Evolutionary conservation across 2,113 vertebrate species (phyloP).

Genomic region (Cyanoramphus novaezelandiae): DNA sequence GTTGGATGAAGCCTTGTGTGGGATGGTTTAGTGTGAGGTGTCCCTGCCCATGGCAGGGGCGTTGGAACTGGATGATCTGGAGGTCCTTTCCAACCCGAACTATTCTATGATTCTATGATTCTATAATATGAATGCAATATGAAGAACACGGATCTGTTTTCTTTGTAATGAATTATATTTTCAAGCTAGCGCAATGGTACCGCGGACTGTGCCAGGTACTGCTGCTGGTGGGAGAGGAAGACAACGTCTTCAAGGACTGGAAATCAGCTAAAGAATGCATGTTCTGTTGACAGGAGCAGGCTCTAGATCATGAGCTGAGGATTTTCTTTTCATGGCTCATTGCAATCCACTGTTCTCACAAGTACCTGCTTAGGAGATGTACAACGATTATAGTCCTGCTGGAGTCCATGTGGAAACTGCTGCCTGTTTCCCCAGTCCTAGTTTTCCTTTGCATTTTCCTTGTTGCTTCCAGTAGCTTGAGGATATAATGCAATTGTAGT

Average conservation of each 20-base stretch:
- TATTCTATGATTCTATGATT: too few relatives aligned
- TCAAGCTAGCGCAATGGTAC: background rate
- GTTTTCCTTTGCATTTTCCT: background rate
- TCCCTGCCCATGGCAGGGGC: too few relatives aligned
- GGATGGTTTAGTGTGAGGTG: too few relatives aligned
- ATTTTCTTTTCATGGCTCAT: conserved; percentile 46
- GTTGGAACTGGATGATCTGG: too few relatives aligned
- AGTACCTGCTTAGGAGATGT: conserved; percentile 20
- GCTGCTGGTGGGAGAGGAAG: background rate
- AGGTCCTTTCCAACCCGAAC: too few relatives aligned
- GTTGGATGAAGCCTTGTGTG: too few relatives aligned
- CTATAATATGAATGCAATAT: background rate
- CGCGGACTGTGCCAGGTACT: background rate
- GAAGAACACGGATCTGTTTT: background rate
- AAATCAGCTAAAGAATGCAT: background rate
- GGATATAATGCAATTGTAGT: background rate
- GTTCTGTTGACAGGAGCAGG: conserved; percentile 2
- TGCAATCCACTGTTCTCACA: background rate
- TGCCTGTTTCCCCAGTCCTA: background rate
- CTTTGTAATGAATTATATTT: conserved; percentile 11
- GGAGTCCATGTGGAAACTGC: background rate
- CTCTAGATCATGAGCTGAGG: background rate
- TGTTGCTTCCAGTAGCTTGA: background rate
- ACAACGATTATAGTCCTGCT: background rate
- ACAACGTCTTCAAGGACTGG: background rate